Conservation (phyloP, 37 sponge, comb jelly and placozoan genomes). For the Eunapius fragilis region DNA sequence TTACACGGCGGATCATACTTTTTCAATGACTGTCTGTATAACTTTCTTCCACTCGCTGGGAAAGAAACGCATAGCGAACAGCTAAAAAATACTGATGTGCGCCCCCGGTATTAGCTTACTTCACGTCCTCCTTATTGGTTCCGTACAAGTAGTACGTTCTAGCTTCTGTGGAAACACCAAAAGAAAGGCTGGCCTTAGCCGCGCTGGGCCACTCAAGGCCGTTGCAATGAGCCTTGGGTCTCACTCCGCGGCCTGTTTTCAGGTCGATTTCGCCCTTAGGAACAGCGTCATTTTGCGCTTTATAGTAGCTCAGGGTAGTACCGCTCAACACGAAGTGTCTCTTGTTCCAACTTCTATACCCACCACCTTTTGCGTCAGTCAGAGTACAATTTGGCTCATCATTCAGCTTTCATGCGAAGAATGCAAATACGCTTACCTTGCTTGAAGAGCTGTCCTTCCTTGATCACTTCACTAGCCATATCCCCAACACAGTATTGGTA, state of each 20-base stretch:
- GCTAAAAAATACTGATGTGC: too few relatives aligned
- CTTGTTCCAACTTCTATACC: conserved; percentile 64
- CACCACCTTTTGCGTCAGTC: conserved; percentile 48
- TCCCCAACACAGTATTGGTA: too few relatives aligned
- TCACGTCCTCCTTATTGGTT: background rate
- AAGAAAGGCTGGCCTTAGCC: conserved; percentile 31
- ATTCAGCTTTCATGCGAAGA: too few relatives aligned
- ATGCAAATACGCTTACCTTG: conserved; percentile 22
- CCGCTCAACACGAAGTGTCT: conserved; percentile 56
- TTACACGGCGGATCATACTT: conserved; percentile 25
- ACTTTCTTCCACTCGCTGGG: conserved; percentile 56
- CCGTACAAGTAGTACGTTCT: conserved; percentile 78
- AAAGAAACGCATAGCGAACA: too few relatives aligned
- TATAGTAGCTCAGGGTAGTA: conserved; percentile 44
- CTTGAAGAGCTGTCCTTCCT: conserved; percentile 39
- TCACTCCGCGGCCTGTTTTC: conserved; percentile 38
- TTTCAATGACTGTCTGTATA: conserved; percentile 35
- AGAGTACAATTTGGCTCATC: background rate
- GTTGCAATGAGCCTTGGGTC: conserved; percentile 20
- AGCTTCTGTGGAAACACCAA: conserved; percentile 50
- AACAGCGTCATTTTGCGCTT: conserved; percentile 20
- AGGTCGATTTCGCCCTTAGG: conserved; percentile 65
- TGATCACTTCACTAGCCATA: background rate
- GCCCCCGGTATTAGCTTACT: too few relatives aligned
- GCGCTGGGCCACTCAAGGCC: conserved; percentile 58